phyloP scores from a whole-genome alignment of 2,888 invertebrate species.

The Eristalis arbustorum region DNA sequence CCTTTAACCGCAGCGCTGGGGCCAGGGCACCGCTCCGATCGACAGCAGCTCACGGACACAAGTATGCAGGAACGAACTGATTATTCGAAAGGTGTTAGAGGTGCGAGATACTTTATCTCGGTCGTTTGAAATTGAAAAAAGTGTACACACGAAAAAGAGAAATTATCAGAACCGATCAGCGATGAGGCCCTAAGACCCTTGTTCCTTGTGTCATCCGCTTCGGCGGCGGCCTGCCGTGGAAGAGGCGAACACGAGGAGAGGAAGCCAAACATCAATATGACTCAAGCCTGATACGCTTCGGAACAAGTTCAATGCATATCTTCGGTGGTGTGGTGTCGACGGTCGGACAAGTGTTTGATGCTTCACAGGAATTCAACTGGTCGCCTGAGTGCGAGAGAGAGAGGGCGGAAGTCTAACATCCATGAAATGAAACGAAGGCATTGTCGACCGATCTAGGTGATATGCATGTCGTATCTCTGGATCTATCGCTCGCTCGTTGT shows the following conservation, averaged over 20 bases:
- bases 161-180: slow-evolving; percentile 52
- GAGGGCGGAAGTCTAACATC: not conserved
- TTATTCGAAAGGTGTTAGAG: slow-evolving; percentile 64
- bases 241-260: not conserved
- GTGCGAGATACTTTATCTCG: slow-evolving; percentile 64
- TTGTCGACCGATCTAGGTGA: slow-evolving; percentile 42
- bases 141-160: not conserved
- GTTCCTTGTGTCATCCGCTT: slow-evolving; percentile 2
- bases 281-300: slow-evolving; percentile 14
- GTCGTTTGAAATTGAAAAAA: slow-evolving; percentile 6
- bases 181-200: slow-evolving; percentile 49
- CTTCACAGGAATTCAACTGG: slow-evolving; percentile 44
- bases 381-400: not conserved
- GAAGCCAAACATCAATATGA: slow-evolving; percentile 17
- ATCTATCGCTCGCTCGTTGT: not conserved
- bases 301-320: slow-evolving; percentile 38
- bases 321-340: slow-evolving; percentile 49
- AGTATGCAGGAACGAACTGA: slow-evolving; percentile 29
- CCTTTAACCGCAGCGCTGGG: too few species aligned
- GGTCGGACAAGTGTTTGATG: slow-evolving; percentile 68
- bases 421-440: not conserved
- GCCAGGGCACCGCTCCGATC: slow-evolving; percentile 24
- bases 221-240: not conserved
- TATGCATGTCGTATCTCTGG: slow-evolving; percentile 17
- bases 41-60: slow-evolving; percentile 55